Percentiles rank a stretch among this genome's conserved stretches.
Evolutionary conservation across 2,888 invertebrate genomes (phyloP).

Genomic region (Chloroclysta siterata): DNA sequence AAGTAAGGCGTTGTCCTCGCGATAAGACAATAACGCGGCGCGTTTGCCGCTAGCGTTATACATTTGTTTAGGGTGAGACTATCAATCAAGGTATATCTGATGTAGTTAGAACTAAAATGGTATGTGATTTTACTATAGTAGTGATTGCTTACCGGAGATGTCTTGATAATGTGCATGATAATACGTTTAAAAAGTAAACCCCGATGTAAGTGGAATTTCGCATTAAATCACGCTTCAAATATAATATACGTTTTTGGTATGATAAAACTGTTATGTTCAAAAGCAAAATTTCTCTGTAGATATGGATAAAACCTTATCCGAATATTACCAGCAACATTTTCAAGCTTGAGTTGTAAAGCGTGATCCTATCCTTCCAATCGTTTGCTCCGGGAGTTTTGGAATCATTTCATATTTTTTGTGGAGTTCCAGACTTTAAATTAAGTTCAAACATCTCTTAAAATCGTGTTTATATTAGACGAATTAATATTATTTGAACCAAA

Average conservation of each 20-base stretch:
- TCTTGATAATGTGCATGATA: too few species aligned
- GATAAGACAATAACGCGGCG: not conserved
- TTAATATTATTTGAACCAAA: slow-evolving; percentile 59
- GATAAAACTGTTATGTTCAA: too few species aligned
- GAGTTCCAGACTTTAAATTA: slow-evolving; percentile 35
- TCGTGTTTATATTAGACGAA: slow-evolving; percentile 50
- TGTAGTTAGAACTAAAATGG: not conserved
- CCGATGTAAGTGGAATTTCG: too few species aligned
- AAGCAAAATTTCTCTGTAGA: too few species aligned
- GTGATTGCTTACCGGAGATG: too few species aligned
- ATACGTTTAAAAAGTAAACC: too few species aligned
- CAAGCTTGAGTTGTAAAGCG: not conserved
- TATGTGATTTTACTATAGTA: not conserved
- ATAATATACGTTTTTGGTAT: too few species aligned
- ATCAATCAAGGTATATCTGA: not conserved
- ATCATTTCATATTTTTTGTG: not conserved
- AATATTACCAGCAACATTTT: not conserved
- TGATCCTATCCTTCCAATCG: not conserved
- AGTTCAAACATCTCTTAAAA: not conserved
- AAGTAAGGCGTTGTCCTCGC: too few species aligned
- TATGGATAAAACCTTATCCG: too few species aligned
- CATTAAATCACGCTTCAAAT: too few species aligned
- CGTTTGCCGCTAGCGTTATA: not conserved
- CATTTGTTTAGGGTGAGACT: not conserved
- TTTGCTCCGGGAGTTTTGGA: not conserved